Conservation (phyloP, 2,888 invertebrate species). For the Aphidoletes aphidimyza region DNA sequence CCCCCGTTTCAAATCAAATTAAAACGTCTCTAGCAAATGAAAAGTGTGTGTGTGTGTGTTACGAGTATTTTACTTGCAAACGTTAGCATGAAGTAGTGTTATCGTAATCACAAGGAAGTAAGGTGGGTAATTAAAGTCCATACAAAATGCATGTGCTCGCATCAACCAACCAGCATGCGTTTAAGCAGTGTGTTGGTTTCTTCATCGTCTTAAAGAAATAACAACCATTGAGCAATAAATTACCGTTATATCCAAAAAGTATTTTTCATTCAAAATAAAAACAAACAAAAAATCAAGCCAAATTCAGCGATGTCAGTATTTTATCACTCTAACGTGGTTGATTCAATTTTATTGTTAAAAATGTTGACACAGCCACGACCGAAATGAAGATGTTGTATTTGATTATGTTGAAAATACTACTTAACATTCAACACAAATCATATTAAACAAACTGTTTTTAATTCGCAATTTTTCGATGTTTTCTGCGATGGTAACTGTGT, state of each 20-base stretch:
- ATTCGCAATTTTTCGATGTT: not conserved
- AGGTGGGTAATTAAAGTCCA: not conserved
- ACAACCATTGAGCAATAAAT: not conserved
- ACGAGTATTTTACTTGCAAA: not conserved
- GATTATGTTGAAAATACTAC: not conserved
- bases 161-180: not conserved
- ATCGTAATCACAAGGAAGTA: constrained; percentile 18
- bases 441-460: not conserved
- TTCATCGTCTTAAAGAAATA: not conserved
- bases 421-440: not conserved
- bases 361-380: not conserved
- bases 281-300: not conserved
- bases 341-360: not conserved
- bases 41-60: not conserved
- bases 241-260: not conserved
- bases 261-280: not conserved
- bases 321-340: not conserved
- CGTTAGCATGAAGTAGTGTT: not conserved
- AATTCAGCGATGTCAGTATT: not conserved
- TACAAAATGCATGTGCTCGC: not conserved
- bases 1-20: too few species aligned
- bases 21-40: not conserved
- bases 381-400: not conserved
- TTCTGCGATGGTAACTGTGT: not conserved
- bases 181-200: not conserved